Evolutionary conservation across 2,113 vertebrate species (phyloP).

Genomic region (Pomatorhinus ruficollis): DNA sequence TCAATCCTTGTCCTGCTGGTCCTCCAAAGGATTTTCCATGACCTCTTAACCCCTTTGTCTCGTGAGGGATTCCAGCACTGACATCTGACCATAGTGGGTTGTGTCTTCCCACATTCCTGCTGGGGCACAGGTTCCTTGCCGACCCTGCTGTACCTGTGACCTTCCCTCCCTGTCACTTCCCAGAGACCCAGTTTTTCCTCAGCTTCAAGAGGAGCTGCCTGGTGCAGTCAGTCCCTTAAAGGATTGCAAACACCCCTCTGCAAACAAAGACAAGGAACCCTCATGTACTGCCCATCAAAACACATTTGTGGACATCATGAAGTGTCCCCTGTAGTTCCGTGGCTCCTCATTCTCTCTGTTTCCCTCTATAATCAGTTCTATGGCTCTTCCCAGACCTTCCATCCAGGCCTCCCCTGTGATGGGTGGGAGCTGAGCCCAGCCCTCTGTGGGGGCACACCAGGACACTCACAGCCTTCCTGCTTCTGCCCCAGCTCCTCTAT

Average conservation of each 20-base stretch:
- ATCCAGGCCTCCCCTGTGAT: background rate
- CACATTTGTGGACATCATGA: background rate
- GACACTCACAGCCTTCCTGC: background rate
- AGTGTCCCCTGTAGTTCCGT: background rate
- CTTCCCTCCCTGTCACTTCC: background rate
- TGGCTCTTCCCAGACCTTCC: background rate
- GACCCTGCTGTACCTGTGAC: background rate
- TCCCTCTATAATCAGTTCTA: background rate
- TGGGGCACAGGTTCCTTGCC: background rate
- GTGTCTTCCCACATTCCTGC: background rate
- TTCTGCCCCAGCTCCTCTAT: background rate
- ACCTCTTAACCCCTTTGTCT: background rate
- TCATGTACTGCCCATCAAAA: background rate
- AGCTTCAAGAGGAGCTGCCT: background rate
- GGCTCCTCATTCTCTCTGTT: background rate
- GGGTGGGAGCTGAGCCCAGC: background rate
- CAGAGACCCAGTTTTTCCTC: background rate
- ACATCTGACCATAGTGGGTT: background rate
- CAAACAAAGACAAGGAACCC: background rate
- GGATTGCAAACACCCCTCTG: background rate
- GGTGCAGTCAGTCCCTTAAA: background rate
- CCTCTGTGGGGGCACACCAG: background rate
- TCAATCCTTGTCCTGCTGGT: background rate
- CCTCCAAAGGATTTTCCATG: background rate
- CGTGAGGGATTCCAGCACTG: background rate